Percentiles rank a stretch among this genome's conserved stretches.
Conservation (phyloP, 2,797 vertebrate species). For the Leucoraja ocellata region DNA sequence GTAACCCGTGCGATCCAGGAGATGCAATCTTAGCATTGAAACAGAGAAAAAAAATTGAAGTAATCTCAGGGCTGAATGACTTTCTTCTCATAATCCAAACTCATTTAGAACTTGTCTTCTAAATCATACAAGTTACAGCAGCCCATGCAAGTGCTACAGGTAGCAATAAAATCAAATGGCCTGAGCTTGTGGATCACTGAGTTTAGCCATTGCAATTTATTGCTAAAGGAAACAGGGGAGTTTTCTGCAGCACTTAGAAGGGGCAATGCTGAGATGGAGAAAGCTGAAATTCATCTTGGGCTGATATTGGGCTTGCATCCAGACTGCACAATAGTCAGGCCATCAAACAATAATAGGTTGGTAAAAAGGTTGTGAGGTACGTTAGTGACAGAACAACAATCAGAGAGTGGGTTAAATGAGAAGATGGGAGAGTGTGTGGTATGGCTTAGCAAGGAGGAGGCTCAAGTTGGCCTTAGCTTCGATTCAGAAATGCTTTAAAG, state of each 20-base stretch:
- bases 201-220: neutral
- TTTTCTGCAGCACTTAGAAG: neutral
- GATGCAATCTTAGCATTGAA: too few species aligned
- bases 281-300: neutral
- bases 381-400: neutral
- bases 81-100: neutral
- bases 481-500: too few species aligned
- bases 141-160: neutral
- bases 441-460: neutral
- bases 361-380: too few species aligned
- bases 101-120: neutral
- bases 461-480: too few species aligned
- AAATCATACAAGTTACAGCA: neutral
- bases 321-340: neutral
- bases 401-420: neutral
- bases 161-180: neutral
- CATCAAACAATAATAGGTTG: too few species aligned
- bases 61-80: neutral
- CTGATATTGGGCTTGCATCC: neutral
- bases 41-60: too few species aligned
- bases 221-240: neutral
- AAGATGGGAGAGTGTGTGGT: neutral
- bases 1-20: too few species aligned
- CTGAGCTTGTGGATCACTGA: neutral
- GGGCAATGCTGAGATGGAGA: neutral